phyloP scores from a whole-genome alignment of 2,888 invertebrate genomes.

The Eristalis intricaria region DNA sequence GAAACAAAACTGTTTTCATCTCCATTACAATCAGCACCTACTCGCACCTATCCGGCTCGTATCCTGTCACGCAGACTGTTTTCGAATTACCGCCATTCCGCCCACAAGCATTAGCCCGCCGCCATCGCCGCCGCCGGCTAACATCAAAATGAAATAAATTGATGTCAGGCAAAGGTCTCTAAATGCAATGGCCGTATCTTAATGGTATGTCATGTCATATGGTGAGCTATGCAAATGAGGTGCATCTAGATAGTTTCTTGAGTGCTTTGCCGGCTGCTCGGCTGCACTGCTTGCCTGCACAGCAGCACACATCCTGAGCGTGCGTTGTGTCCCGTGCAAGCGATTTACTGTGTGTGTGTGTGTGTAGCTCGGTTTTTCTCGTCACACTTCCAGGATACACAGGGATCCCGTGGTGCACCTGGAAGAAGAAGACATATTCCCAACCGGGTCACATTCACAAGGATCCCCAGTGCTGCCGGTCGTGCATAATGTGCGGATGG shows the following conservation, averaged over 20 bases:
- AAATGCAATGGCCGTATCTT: slow-evolving; percentile 69
- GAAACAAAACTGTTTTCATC: neutral
- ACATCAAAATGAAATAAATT: slow-evolving; percentile 64
- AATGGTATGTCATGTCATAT: slow-evolving; percentile 71
- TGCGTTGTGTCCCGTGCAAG: neutral
- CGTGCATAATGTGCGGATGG: slow-evolving; percentile 46
- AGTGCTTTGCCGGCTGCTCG: slow-evolving; percentile 61
- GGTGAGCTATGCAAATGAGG: slow-evolving; percentile 65
- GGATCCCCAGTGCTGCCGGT: slow-evolving; percentile 12
- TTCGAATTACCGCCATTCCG: slow-evolving; percentile 13
- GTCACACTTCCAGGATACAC: slow-evolving; percentile 23
- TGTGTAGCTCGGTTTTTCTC: neutral
- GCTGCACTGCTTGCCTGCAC: slow-evolving; percentile 38
- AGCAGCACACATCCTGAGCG: neutral
- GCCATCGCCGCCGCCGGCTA: neutral
- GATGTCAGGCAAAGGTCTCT: slow-evolving; percentile 57
- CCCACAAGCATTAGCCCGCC: neutral
- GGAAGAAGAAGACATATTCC: slow-evolving; percentile 28
- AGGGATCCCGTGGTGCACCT: slow-evolving; percentile 18
- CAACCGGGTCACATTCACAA: slow-evolving; percentile 59
- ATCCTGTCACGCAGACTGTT: slow-evolving; percentile 35
- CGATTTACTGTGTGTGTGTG: neutral
- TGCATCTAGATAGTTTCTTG: slow-evolving; percentile 69
- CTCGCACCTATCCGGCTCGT: neutral
- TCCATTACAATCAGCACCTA: neutral